Conservation (phyloP, 1,140 invertebrate genomes). For the Chionoecetes opilio region DNA sequence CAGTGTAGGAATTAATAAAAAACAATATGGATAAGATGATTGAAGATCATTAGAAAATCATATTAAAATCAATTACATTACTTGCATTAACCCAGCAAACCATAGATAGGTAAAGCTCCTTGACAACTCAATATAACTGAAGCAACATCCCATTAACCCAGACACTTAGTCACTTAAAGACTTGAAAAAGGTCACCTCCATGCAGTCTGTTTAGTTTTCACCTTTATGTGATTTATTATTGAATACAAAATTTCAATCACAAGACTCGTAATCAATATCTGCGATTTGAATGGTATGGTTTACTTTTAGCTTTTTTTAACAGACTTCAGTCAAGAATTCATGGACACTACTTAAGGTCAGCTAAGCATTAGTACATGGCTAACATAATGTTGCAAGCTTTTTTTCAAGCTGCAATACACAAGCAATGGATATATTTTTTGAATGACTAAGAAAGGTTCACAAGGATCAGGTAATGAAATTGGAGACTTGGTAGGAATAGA, state of each 20-base stretch:
- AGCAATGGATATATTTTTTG: not conserved
- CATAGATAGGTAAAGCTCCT: not conserved
- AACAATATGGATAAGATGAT: not conserved
- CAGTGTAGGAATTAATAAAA: not conserved
- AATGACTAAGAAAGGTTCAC: too few species aligned
- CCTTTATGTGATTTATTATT: not conserved
- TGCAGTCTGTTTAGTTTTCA: not conserved
- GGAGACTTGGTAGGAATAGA: not conserved
- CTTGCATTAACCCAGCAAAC: not conserved
- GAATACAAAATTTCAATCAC: not conserved
- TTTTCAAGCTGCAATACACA: not conserved
- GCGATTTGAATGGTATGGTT: constrained; percentile 22
- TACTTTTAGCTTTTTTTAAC: too few species aligned
- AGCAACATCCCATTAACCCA: not conserved
- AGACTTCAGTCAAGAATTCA: constrained; percentile 76
- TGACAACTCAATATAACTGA: not conserved
- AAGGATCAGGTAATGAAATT: not conserved
- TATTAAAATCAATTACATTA: not conserved
- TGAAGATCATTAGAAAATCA: not conserved
- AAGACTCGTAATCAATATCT: not conserved
- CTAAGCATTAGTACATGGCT: constrained; percentile 56
- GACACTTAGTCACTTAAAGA: not conserved
- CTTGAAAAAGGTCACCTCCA: constrained; percentile 7
- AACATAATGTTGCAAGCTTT: not conserved
- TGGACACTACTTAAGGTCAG: constrained; percentile 71